phyloP scores from a whole-genome alignment of 2,888 invertebrate species.

The Mythimna loreyi region DNA sequence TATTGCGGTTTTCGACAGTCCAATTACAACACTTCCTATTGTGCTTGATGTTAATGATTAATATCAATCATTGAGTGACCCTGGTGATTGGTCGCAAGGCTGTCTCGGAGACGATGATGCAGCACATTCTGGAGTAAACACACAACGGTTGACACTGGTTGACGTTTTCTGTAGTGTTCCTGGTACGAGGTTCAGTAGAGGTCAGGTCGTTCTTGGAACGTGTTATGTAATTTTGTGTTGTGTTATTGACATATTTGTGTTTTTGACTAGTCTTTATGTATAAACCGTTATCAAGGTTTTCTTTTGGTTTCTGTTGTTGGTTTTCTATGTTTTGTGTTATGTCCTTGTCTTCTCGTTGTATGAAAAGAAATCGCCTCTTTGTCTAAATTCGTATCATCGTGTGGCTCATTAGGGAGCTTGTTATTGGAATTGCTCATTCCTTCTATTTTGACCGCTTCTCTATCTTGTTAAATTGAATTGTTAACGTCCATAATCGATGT shows the following conservation, averaged over 20 bases:
- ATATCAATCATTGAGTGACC: conserved; percentile 50
- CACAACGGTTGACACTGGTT: conserved; percentile 41
- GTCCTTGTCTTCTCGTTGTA: not conserved
- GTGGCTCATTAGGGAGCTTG: conserved; percentile 4
- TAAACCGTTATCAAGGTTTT: conserved; percentile 1
- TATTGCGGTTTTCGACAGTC: conserved; percentile 44
- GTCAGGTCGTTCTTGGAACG: conserved; percentile 34
- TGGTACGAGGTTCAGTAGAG: conserved; percentile 36
- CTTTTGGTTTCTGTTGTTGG: not conserved
- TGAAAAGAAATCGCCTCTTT: not conserved
- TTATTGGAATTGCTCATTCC: conserved; percentile 4
- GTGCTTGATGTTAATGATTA: conserved; percentile 53
- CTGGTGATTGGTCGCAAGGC: conserved; percentile 59
- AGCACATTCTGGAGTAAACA: conserved; percentile 45
- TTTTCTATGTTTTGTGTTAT: not conserved
- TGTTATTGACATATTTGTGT: conserved; percentile 8
- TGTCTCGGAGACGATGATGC: conserved; percentile 60
- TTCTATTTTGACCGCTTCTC: not conserved
- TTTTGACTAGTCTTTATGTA: conserved; percentile 5
- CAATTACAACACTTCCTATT: conserved; percentile 56
- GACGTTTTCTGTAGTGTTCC: conserved; percentile 37
- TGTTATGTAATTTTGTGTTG: conserved; percentile 18
- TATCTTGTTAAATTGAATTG: conserved; percentile 1
- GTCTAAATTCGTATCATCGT: not conserved
- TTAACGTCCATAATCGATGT: conserved; percentile 12